Base-by-base conservation (phyloP, 2,797 vertebrate species). In the Phalanger gymnotis region DNA sequence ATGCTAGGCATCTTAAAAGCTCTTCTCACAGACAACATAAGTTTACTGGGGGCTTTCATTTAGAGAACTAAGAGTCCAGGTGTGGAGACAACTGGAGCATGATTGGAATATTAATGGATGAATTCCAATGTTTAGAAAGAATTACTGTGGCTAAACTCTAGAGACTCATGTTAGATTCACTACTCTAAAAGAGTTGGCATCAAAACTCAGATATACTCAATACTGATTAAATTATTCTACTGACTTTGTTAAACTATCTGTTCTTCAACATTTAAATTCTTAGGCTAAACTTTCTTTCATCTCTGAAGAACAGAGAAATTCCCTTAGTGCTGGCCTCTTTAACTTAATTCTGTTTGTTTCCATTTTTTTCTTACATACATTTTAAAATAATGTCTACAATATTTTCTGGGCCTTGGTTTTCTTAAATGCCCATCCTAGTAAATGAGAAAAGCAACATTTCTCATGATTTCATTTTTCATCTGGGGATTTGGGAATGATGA, bases 391-490 rank as follows among this genome's bases (percentile, higher is more conserved):
- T 10, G 3, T 27, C 22, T 47, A 9, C 92, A 91, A 31, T 92
- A 90, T 16, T 3, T 94, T n/a, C 19, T 55, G 12, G 0, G 0
- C 4, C 90, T 94, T 58, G 54, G 31, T 2, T 66, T 93, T 91
- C 19, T 96, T 93, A 90, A 96, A 96, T 93, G 13, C 53, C 54
- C 54, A 14, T 61, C 89, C 47, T 95, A 31, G 73, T 95, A n/a
- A 87, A 96, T 92, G 19, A n/a, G 2, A 54, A 56, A 93, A 47
- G 47, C 0, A 66, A 3, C 57, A 12, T 54, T 95, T 95, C 90
- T 94, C 96, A 91, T 96, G n/a, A 53, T 12, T 96, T 96, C 13
- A 40, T 94, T 96, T 96, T 97, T 97, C 56, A 54, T 58, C 95
- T 30, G 92, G 30, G 54, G 47, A n/a, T 91, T 92, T 94, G 2